Evolutionary conservation across 2,797 vertebrate genomes (phyloP).

Genomic region (Typhlichthys eigenmanni): DNA sequence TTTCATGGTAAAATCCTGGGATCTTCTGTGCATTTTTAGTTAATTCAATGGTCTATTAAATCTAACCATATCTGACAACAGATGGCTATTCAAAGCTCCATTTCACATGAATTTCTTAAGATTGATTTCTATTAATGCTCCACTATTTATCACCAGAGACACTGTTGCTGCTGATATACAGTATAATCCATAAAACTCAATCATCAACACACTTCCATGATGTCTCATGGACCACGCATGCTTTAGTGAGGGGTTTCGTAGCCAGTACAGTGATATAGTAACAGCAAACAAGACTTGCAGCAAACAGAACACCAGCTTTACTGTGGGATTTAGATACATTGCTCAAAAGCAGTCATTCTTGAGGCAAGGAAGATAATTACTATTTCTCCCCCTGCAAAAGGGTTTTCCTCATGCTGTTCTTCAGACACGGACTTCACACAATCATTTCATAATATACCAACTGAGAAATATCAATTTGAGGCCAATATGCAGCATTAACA

Average conservation of each 20-base stretch:
- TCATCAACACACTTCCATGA: neutral
- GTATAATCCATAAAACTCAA: neutral
- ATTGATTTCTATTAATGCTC: slow-evolving; percentile 7
- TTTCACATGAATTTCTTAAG: slow-evolving; percentile 12
- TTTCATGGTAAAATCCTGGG: neutral
- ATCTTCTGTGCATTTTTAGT: slow-evolving; percentile 7
- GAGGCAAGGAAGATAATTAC: no score
- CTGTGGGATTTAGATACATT: no score
- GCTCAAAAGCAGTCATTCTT: no score
- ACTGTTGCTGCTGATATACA: neutral
- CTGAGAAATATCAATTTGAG: neutral
- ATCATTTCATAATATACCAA: neutral
- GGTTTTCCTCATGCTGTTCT: no score
- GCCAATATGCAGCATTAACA: no score
- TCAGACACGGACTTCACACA: neutral
- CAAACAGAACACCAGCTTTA: no score
- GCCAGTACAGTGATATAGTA: no score
- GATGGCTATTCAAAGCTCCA: slow-evolving; percentile 20
- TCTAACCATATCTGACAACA: slow-evolving; percentile 25
- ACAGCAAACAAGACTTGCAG: no score
- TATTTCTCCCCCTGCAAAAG: no score
- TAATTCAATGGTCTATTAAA: slow-evolving; percentile 25
- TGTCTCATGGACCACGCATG: slow-evolving; percentile 8
- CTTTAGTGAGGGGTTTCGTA: no score
- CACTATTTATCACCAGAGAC: slow-evolving; percentile 9